A percentile compares a stretch with the other conserved stretches of the same genome.
Evolutionary conservation across 2,888 invertebrate species (phyloP).

Genomic region (Thysanoteuthis rhombus): DNA sequence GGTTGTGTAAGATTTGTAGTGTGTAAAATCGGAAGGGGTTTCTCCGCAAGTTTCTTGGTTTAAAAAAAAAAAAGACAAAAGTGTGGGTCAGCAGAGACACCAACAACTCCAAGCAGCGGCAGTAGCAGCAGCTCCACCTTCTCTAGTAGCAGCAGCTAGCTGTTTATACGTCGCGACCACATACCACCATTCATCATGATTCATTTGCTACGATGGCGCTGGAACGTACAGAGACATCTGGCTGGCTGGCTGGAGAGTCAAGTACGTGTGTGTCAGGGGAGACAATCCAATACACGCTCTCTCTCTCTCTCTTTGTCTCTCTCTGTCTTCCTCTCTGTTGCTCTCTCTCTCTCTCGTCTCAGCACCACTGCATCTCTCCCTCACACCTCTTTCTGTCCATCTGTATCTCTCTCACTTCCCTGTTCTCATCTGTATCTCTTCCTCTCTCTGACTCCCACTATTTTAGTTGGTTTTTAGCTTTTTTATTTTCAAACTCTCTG

Average conservation of each 20-base stretch:
- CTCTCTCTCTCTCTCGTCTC: background rate
- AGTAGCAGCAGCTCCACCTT: conserved; percentile 12
- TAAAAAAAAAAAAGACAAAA: background rate
- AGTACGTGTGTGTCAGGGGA: background rate
- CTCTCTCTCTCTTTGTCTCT: background rate
- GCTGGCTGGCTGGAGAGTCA: too few relatives aligned
- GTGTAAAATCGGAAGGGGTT: background rate
- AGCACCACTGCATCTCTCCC: too few relatives aligned
- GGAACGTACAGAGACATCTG: background rate
- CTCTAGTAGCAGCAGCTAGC: background rate
- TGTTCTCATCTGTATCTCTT: too few relatives aligned
- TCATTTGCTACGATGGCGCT: conserved; percentile 12
- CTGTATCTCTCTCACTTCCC: too few relatives aligned
- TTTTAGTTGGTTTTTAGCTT: too few relatives aligned
- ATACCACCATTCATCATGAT: background rate
- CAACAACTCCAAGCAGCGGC: background rate
- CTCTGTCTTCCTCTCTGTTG: background rate
- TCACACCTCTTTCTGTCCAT: too few relatives aligned
- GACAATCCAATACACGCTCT: background rate
- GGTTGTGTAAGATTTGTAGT: background rate
- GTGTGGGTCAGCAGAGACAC: background rate
- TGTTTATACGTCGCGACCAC: conserved; percentile 12
- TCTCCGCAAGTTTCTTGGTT: background rate
- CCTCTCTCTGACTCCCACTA: too few relatives aligned
- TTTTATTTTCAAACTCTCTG: background rate